phyloP scores from a whole-genome alignment of 2,113 vertebrate species.

The Furnarius figulus region DNA sequence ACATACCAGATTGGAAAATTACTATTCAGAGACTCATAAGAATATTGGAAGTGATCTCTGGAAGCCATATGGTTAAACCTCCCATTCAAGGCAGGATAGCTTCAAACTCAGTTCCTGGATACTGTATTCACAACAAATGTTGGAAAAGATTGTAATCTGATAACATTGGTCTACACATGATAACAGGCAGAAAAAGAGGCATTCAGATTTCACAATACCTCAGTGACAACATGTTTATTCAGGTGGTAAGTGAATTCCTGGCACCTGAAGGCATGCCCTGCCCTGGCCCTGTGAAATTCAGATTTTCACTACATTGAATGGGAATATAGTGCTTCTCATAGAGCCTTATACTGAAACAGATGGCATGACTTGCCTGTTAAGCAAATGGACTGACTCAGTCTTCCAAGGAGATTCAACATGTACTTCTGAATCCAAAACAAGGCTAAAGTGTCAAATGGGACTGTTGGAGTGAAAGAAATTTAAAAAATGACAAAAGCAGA shows the following conservation, averaged over 20 bases:
- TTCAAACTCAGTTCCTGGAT: not conserved
- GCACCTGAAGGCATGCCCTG: not conserved
- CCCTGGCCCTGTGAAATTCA: not conserved
- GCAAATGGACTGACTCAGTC: not conserved
- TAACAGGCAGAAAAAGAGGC: not conserved
- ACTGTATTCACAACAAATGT: not conserved
- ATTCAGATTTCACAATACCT: not conserved
- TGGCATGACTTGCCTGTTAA: not conserved
- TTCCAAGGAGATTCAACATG: not conserved
- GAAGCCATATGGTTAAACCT: not conserved
- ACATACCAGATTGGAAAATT: not conserved
- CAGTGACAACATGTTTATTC: not conserved
- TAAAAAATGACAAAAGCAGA: not conserved
- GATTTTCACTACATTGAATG: not conserved
- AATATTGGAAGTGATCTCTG: not conserved
- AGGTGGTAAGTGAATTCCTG: not conserved
- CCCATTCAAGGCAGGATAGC: not conserved
- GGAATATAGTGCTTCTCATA: not conserved
- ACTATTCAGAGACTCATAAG: not conserved
- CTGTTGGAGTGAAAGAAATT: not conserved
- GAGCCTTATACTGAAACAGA: not conserved
- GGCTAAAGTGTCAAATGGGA: not conserved
- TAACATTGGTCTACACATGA: not conserved
- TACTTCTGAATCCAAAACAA: not conserved
- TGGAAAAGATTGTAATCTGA: not conserved